Evolutionary conservation across 2,113 vertebrate genomes (phyloP), one percentile per base, ranked within the genome.

Genomic region (Oreochromis tanganicae): DNA sequence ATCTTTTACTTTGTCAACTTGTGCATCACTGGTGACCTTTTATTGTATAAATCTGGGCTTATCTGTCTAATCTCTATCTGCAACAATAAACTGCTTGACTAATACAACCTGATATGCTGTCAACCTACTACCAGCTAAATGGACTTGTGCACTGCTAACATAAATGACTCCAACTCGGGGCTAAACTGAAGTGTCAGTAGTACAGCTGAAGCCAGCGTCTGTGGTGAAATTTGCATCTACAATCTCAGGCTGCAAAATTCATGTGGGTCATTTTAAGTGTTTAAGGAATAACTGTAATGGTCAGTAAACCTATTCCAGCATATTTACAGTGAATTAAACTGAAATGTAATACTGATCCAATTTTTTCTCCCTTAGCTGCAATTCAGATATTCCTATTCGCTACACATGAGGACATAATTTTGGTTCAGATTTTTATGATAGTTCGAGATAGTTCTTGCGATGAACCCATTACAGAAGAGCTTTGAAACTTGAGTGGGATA

Each of bases 361-460:
- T 38, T 83, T 86, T 84, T 55, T 32, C 79, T 55, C 48, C 19
- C n/a, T 6, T 5, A 43, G 52, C 32, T 43, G 21, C 5, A 46
- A 79, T 21, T 56, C 11, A n/a, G 19, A 41, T 50, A 29, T 24
- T 73, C 9, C 83, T 50, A 2, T 29, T 50, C 9, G 9, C 57
- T 38, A 54, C 71, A 66, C 16, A 10, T 24, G 36, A 57, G 52
- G 46, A 14, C 46, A 38, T 85, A 16, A 83, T 71, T 88, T 86
- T 68, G 79, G 87, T 88, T 68, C 29, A 41, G 81, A 88, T 85
- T 82, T 80, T 87, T 88, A 46, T 81, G 86, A 68, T 73, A 27
- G 14, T 54, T 41, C 21, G 16, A 84, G 80, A 87, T n/a, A 55
- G 61, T 54, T 73, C 63, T 81, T 79, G 55, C 52, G 36, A 88